phyloP scores from a whole-genome alignment of 1,140 invertebrate species.

The Megathymus violae region DNA sequence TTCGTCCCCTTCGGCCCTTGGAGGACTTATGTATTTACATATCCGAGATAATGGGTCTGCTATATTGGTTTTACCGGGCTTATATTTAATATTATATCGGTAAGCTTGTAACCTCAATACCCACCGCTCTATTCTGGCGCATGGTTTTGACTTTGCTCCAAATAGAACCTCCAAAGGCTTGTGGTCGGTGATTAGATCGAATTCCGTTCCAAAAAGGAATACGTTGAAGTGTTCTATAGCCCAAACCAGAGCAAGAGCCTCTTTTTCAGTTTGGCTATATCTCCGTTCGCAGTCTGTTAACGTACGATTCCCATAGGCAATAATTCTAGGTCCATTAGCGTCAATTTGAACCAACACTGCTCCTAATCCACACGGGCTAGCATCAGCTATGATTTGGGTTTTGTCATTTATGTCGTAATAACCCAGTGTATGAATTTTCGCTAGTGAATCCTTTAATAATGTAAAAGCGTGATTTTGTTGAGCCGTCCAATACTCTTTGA shows the following conservation, averaged over 20 bases:
- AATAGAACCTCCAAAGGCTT: conserved; percentile 39
- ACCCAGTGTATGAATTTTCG: conserved; percentile 19
- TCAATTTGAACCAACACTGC: conserved; percentile 46
- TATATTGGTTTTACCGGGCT: conserved; percentile 39
- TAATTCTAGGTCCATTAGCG: conserved; percentile 22
- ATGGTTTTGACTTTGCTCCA: conserved; percentile 37
- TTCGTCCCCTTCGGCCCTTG: not conserved
- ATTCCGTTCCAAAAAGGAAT: conserved; percentile 36
- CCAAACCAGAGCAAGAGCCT: conserved; percentile 42
- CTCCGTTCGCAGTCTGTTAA: conserved; percentile 30
- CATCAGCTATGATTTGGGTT: conserved; percentile 67
- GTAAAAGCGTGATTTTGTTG: no score
- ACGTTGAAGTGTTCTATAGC: conserved; percentile 33
- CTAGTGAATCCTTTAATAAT: not conserved
- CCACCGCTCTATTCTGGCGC: conserved; percentile 40
- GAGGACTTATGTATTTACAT: not conserved
- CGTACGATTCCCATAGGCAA: conserved; percentile 32
- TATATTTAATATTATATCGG: conserved; percentile 33
- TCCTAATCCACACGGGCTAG: conserved; percentile 64
- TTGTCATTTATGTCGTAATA: conserved; percentile 37
- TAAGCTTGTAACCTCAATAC: conserved; percentile 37
- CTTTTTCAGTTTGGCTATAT: conserved; percentile 45
- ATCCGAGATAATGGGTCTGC: conserved; percentile 40
- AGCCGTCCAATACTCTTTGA: no score
- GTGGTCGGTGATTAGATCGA: conserved; percentile 38